A percentile compares a stretch with the other conserved stretches of the same genome.
phyloP scores from a whole-genome alignment of 2,113 vertebrate species.

The Capreolus pygargus region DNA sequence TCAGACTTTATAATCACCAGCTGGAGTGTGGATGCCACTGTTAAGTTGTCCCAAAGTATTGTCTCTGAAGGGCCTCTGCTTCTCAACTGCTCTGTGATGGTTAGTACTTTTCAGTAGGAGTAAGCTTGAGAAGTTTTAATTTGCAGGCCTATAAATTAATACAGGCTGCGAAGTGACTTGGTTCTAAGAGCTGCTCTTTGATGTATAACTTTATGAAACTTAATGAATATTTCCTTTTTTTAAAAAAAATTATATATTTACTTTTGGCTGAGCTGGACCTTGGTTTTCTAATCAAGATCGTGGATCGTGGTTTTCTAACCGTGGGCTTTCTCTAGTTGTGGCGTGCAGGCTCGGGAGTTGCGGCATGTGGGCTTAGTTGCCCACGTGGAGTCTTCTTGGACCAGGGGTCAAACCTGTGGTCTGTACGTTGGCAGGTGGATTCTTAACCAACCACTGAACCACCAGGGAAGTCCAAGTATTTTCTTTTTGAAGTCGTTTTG shows the following conservation, averaged over 20 bases:
- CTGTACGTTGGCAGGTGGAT: background rate
- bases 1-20: background rate
- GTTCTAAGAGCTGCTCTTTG: background rate
- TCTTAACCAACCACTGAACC: background rate
- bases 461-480: background rate
- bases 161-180: background rate
- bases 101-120: background rate
- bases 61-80: background rate
- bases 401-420: background rate
- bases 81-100: background rate
- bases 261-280: background rate
- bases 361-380: background rate
- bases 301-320: background rate
- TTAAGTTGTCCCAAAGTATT: background rate
- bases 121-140: background rate
- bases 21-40: background rate
- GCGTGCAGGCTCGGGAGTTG: background rate
- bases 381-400: background rate
- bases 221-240: background rate
- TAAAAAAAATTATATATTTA: background rate
- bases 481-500: constrained; percentile 19
- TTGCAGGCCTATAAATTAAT: background rate
- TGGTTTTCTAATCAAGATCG: background rate
- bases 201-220: background rate
- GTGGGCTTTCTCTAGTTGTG: background rate